These are phyloP conservation scores for Strigamia maritima DNA, from an alignment of 2,888 invertebrate genomes.

Conservation along the genomic window DNA sequence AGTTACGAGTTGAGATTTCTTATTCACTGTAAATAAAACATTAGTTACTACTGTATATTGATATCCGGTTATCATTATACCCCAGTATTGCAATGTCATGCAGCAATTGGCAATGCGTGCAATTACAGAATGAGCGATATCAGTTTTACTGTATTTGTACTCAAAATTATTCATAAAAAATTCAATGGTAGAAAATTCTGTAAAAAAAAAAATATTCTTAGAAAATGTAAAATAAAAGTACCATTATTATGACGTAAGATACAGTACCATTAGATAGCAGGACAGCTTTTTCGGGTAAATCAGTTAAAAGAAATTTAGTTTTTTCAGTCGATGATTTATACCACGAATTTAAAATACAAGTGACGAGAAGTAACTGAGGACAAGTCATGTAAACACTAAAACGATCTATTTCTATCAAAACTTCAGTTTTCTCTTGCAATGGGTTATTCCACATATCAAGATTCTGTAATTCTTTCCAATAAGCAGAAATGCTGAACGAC, in stretches of 20 bases:
- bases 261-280: background rate
- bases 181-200: slow-evolving; percentile 2
- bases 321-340: background rate
- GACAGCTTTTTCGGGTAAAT: background rate
- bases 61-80: background rate
- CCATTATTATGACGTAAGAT: too few relatives aligned
- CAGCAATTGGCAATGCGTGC: background rate
- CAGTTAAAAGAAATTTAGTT: background rate
- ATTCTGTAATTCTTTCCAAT: slow-evolving; percentile 57
- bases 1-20: background rate
- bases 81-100: background rate
- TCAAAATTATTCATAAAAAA: background rate
- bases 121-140: background rate
- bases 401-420: background rate
- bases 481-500: slow-evolving; percentile 58
- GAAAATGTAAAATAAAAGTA: background rate
- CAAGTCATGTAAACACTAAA: background rate
- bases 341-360: background rate
- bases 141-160: slow-evolving; percentile 9
- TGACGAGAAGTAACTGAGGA: slow-evolving; percentile 11
- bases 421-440: slow-evolving; percentile 34
- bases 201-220: background rate
- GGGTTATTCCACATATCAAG: slow-evolving; percentile 61
- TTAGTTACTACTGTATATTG: too few relatives aligned
- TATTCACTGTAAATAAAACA: background rate